phyloP scores from a whole-genome alignment of 2,113 vertebrate genomes.

The Ivindomyrus marchei region DNA sequence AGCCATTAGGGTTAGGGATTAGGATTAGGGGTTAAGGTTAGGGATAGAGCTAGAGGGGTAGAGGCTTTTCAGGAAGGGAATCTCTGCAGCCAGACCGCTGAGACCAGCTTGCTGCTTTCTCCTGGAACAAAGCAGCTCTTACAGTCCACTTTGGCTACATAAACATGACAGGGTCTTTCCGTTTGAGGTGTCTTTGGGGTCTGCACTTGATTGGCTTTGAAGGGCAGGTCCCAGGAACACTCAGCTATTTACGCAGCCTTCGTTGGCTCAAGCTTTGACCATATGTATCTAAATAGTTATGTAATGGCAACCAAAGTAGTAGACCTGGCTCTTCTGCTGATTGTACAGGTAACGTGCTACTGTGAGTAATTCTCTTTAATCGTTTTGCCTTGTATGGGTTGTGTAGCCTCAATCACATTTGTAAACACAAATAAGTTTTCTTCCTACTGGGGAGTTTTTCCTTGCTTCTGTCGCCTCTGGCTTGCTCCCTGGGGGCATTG shows the following conservation, averaged over 20 bases:
- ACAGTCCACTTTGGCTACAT: neutral
- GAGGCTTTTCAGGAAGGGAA: neutral
- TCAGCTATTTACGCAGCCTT: neutral
- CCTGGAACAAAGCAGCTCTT: neutral
- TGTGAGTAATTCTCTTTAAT: neutral
- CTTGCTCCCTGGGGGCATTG: neutral
- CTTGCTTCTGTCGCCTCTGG: neutral
- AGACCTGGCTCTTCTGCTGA: neutral
- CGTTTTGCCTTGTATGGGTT: neutral
- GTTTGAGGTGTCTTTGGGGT: neutral
- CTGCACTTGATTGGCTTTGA: neutral
- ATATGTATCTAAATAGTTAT: neutral
- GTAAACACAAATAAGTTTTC: neutral
- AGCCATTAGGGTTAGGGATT: neutral
- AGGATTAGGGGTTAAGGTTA: neutral
- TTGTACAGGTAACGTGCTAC: neutral
- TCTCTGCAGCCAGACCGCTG: neutral
- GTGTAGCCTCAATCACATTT: neutral
- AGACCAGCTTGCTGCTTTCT: neutral
- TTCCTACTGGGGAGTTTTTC: neutral
- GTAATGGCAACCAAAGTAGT: neutral
- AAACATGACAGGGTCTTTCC: neutral
- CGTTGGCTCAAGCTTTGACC: neutral
- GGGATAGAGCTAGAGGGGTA: neutral
- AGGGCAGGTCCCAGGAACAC: neutral